Evolutionary conservation across 2,797 vertebrate genomes (phyloP).

Genomic region (Rhinella marina): DNA sequence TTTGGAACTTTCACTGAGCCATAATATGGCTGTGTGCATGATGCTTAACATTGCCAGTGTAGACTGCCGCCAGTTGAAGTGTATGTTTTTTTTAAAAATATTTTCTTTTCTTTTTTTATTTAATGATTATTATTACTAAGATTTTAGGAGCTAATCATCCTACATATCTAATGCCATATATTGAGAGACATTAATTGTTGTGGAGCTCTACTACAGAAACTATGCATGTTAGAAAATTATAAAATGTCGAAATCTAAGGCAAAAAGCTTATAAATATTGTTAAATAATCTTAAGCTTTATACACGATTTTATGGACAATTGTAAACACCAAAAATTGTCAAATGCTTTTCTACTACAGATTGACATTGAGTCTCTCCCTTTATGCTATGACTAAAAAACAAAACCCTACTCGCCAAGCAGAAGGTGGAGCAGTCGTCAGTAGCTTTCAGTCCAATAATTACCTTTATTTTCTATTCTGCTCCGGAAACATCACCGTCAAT

Average conservation of each 20-base stretch:
- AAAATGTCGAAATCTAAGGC: constrained; percentile 11
- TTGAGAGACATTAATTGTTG: constrained; percentile 13
- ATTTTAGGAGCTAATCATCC: not conserved
- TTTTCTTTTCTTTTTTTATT: not conserved
- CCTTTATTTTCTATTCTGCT: not conserved
- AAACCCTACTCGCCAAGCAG: not conserved
- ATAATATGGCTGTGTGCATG: not conserved
- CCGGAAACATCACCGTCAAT: not conserved
- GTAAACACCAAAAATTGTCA: constrained; percentile 53
- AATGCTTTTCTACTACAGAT: constrained; percentile 51
- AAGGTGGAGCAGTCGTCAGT: not conserved
- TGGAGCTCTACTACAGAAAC: not conserved
- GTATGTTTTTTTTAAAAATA: not conserved
- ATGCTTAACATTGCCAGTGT: constrained; percentile 8
- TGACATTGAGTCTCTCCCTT: constrained; percentile 17
- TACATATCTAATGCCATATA: constrained; percentile 9
- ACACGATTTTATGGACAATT: constrained; percentile 58
- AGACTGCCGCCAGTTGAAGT: not conserved
- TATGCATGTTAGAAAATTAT: constrained; percentile 58
- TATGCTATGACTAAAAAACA: not conserved
- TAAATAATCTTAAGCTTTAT: constrained; percentile 49
- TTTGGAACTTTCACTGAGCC: not conserved
- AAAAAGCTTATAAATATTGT: constrained; percentile 45
- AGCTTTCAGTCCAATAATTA: not conserved
- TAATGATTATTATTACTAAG: not conserved